These are phyloP conservation scores for Zaprionus obscuricornis DNA, from an alignment of 2,888 invertebrate genomes.

Conservation along the genomic window DNA sequence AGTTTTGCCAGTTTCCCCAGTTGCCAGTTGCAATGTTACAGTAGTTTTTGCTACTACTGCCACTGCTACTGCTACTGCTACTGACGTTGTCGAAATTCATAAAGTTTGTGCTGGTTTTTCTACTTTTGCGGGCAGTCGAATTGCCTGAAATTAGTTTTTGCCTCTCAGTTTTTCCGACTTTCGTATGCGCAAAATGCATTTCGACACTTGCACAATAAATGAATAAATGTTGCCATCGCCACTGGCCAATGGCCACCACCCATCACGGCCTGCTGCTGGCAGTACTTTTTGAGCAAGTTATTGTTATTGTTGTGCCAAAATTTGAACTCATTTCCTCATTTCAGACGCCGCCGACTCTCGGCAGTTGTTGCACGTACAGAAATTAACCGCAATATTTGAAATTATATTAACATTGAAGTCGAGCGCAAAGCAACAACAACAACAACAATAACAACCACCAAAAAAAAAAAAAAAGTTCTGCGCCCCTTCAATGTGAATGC, in stretches of 20 bases:
- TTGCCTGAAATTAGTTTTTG: conserved; percentile 57
- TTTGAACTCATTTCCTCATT: conserved; percentile 57
- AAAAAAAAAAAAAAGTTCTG: conserved; percentile 29
- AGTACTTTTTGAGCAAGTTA: conserved; percentile 10
- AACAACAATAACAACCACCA: conserved; percentile 13
- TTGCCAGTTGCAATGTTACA: conserved; percentile 13
- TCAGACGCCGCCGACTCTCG: no score
- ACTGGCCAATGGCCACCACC: no score
- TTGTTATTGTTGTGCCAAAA: conserved; percentile 27
- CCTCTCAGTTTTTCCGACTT: conserved; percentile 31
- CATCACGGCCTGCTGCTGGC: no score
- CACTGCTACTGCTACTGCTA: conserved; percentile 31
- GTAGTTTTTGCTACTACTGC: conserved; percentile 22
- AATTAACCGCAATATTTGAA: conserved; percentile 75
- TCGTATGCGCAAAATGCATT: conserved; percentile 42
- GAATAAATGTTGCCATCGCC: conserved; percentile 32
- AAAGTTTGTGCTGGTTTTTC: conserved; percentile 50
- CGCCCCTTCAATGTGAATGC: conserved; percentile 12
- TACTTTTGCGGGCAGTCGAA: conserved; percentile 20
- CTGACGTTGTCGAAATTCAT: conserved; percentile 55
- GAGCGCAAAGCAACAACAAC: conserved; percentile 6
- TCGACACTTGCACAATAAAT: conserved; percentile 15
- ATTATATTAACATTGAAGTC: conserved; percentile 69
- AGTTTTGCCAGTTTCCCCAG: no score
- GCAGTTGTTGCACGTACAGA: conserved; percentile 34